Conservation (phyloP, 2,888 invertebrate genomes). For the Apoderus coryli region DNA sequence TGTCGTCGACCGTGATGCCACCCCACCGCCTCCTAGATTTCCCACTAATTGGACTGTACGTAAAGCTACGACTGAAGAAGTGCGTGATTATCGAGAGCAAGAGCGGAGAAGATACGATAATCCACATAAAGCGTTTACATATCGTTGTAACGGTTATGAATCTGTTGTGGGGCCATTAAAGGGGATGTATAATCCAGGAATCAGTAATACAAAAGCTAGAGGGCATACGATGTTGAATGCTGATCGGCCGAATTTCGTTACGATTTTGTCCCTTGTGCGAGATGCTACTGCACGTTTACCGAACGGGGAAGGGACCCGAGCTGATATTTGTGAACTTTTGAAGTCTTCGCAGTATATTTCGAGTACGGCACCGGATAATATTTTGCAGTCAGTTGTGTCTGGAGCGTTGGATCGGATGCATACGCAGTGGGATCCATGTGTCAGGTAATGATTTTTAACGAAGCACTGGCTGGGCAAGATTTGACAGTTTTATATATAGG, state of each 20-base stretch:
- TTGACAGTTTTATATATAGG: no score
- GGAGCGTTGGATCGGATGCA: constrained; percentile 83
- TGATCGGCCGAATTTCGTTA: constrained; percentile 79
- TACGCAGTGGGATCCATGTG: constrained; percentile 83
- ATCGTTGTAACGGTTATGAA: constrained; percentile 68
- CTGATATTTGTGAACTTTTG: constrained; percentile 79
- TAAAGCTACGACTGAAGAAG: constrained; percentile 62
- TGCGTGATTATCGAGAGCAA: constrained; percentile 60
- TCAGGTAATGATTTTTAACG: no score
- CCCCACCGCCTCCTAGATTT: constrained; percentile 42
- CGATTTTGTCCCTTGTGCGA: constrained; percentile 78
- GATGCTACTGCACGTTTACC: constrained; percentile 88
- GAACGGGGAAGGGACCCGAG: constrained; percentile 85
- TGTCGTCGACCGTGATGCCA: constrained; percentile 22
- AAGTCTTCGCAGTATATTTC: constrained; percentile 48
- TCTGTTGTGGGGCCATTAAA: constrained; percentile 59
- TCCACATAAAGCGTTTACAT: constrained; percentile 81
- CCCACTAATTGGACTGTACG: constrained; percentile 75
- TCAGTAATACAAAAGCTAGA: constrained; percentile 45
- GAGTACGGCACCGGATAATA: constrained; percentile 42
- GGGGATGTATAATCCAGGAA: constrained; percentile 51
- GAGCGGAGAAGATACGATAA: constrained; percentile 74
- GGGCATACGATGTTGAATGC: constrained; percentile 73
- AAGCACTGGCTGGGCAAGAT: no score
- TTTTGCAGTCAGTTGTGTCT: constrained; percentile 70